A percentile compares a stretch with the other conserved stretches of the same genome.
Evolutionary conservation across 1,140 invertebrate species (phyloP).

Genomic region (Coenobita brevimanus): DNA sequence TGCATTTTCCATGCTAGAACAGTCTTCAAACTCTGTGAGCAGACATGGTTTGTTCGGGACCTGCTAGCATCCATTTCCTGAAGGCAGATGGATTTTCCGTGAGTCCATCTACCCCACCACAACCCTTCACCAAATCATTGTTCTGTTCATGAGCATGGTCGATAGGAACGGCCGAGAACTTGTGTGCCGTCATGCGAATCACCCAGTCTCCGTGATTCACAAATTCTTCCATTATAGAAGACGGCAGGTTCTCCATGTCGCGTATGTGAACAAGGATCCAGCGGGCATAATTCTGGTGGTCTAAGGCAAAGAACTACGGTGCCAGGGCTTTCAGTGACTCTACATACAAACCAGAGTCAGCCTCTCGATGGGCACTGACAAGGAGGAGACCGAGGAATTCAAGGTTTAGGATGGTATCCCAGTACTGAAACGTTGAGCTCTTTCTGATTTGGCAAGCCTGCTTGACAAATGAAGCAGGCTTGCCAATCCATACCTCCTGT

Average conservation of each 20-base stretch:
- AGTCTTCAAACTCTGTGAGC: slow-evolving; percentile 35
- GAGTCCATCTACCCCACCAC: neutral
- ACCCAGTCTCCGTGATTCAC: neutral
- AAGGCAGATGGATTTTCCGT: neutral
- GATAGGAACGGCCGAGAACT: neutral
- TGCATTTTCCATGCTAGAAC: neutral
- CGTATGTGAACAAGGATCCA: neutral
- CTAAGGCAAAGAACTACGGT: neutral
- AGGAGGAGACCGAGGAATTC: neutral
- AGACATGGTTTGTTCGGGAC: neutral
- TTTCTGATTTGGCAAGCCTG: too few species aligned
- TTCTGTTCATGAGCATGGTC: neutral
- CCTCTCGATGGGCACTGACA: neutral
- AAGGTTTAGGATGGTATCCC: neutral
- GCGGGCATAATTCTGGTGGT: neutral
- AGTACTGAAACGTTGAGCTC: too few species aligned
- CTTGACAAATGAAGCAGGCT: slow-evolving; percentile 27
- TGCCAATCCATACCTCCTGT: slow-evolving; percentile 7
- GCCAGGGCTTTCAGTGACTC: neutral
- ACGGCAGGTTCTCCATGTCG: neutral
- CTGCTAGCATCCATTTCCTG: slow-evolving; percentile 6
- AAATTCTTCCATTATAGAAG: neutral
- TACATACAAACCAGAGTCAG: neutral
- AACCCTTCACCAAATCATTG: neutral
- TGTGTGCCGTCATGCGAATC: neutral